Conservation (phyloP, 2,888 invertebrate genomes). For the Lottia scabra region DNA sequence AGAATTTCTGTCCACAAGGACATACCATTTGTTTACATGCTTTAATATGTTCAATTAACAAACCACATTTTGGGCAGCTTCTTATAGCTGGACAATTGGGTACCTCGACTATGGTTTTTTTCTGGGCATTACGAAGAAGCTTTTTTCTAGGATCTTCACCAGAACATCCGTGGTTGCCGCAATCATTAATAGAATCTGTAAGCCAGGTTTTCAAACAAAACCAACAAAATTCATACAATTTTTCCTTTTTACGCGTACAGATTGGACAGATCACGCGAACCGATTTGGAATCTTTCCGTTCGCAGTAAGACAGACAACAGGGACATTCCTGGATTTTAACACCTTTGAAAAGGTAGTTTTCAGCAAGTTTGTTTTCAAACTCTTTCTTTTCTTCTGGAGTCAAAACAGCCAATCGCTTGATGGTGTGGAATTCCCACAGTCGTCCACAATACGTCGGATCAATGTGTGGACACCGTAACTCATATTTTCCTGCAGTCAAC, state of each 20-base stretch:
- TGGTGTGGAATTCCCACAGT: constrained; percentile 37
- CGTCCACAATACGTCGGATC: constrained; percentile 27
- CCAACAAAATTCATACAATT: constrained; percentile 40
- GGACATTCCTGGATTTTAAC: constrained; percentile 40
- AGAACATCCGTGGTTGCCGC: constrained; percentile 37
- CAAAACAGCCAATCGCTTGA: constrained; percentile 34
- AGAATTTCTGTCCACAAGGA: constrained; percentile 39
- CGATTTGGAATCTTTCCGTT: constrained; percentile 27
- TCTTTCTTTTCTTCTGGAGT: constrained; percentile 33
- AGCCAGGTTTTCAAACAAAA: constrained; percentile 35
- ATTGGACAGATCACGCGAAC: constrained; percentile 35
- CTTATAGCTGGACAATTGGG: constrained; percentile 35
- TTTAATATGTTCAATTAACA: constrained; percentile 38
- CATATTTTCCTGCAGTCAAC: constrained; percentile 29
- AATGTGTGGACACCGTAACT: constrained; percentile 39
- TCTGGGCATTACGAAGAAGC: constrained; percentile 26
- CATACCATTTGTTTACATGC: constrained; percentile 43
- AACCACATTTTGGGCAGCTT: constrained; percentile 40
- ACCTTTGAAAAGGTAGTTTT: constrained; percentile 36
- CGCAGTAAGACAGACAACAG: constrained; percentile 30
- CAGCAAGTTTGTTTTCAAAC: constrained; percentile 37
- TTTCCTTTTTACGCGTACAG: constrained; percentile 22
- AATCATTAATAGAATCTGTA: constrained; percentile 13
- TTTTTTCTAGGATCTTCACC: constrained; percentile 34
- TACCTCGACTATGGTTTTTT: constrained; percentile 35